phyloP scores from a whole-genome alignment of 2,888 invertebrate species.

The Eubasilissa splendida region DNA sequence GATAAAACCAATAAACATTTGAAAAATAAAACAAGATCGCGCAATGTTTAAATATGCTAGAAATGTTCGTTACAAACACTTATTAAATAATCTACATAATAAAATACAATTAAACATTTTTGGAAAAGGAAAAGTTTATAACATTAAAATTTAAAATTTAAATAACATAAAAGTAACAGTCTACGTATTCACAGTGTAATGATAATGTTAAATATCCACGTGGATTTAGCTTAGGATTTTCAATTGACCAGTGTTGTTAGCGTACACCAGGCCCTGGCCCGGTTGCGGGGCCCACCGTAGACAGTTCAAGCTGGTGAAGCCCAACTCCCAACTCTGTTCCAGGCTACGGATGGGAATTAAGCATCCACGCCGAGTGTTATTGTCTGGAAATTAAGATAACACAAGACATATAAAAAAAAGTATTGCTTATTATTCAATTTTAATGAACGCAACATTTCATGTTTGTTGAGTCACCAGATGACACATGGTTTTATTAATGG shows the following conservation, averaged over 20 bases:
- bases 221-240: constrained; percentile 76
- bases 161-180: constrained; percentile 41
- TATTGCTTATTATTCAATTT: not conserved
- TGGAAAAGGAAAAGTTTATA: constrained; percentile 31
- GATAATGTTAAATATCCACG: not conserved
- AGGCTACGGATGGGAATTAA: constrained; percentile 76
- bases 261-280: constrained; percentile 89
- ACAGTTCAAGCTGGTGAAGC: constrained; percentile 85
- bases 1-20: constrained; percentile 20
- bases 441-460: no score
- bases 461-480: no score
- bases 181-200: constrained; percentile 29
- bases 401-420: not conserved
- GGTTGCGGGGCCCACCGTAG: constrained; percentile 88
- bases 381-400: constrained; percentile 29
- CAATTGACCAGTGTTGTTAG: constrained; percentile 88
- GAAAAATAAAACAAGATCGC: not conserved
- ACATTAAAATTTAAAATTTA: constrained; percentile 33
- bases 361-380: constrained; percentile 55
- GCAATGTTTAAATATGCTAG: constrained; percentile 1
- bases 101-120: constrained; percentile 23
- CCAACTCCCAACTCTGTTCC: constrained; percentile 77
- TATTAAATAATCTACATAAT: constrained; percentile 29
- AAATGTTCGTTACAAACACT: constrained; percentile 18
- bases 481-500: no score